Evolutionary conservation across 1,140 invertebrate species (phyloP).

Genomic region (Forficula auricularia): DNA sequence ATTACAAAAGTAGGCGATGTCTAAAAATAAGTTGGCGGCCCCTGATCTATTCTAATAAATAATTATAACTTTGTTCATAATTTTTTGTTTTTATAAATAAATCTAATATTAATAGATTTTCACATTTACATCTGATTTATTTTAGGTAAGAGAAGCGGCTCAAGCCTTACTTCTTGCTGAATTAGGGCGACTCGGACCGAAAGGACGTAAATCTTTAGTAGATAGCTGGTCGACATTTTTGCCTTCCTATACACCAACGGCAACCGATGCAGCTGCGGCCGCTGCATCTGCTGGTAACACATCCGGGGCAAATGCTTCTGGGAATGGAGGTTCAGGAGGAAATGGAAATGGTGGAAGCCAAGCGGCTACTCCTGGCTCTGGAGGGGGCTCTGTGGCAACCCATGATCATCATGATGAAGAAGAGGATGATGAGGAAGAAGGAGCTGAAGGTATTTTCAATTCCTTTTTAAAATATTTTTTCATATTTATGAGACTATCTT

Average conservation of each 20-base stretch:
- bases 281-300: conserved; percentile 18
- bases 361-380: not conserved
- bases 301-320: not conserved
- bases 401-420: conserved; percentile 44
- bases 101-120: no score
- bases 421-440: conserved; percentile 68
- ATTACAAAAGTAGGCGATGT: no score
- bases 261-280: conserved; percentile 21
- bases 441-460: conserved; percentile 26
- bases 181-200: conserved; percentile 72
- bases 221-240: conserved; percentile 90
- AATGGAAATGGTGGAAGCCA: conserved; percentile 2
- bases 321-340: conserved; percentile 6
- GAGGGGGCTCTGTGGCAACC: not conserved
- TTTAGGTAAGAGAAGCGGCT: conserved; percentile 73
- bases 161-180: conserved; percentile 91
- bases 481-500: conserved; percentile 1
- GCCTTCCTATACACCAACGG: conserved; percentile 64
- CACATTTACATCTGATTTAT: no score
- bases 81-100: no score
- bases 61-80: no score
- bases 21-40: no score
- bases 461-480: no score
- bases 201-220: conserved; percentile 79
- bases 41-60: no score